Evolutionary conservation across 1,140 invertebrate species (phyloP).

Genomic region (Temnothorax longispinosus): DNA sequence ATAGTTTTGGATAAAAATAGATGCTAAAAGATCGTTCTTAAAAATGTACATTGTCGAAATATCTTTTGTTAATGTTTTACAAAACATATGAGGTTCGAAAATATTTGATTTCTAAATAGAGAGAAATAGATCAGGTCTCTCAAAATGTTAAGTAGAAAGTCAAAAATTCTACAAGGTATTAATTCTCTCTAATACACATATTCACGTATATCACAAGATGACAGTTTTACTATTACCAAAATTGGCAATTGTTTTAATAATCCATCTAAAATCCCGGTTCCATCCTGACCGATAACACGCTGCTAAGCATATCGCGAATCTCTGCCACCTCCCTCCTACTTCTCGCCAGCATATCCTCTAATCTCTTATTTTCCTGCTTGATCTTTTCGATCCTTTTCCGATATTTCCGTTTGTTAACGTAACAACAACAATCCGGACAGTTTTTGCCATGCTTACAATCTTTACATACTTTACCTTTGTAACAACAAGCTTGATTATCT

Average conservation of each 20-base stretch:
- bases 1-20: slow-evolving; percentile 14
- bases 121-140: not conserved
- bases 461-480: slow-evolving; percentile 41
- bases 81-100: slow-evolving; percentile 26
- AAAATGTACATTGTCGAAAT: slow-evolving; percentile 34
- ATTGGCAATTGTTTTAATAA: not conserved
- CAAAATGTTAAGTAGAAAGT: slow-evolving; percentile 18
- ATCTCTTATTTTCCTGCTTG: slow-evolving; percentile 76
- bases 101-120: slow-evolving; percentile 47
- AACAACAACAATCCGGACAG: slow-evolving; percentile 66
- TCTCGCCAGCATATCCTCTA: slow-evolving; percentile 75
- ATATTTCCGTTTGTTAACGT: slow-evolving; percentile 68
- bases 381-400: slow-evolving; percentile 78
- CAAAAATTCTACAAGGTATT: slow-evolving; percentile 7
- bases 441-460: slow-evolving; percentile 53
- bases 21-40: not conserved
- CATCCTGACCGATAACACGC: slow-evolving; percentile 80
- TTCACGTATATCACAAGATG: slow-evolving; percentile 26
- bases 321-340: slow-evolving; percentile 78
- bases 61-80: not conserved
- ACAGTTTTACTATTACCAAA: slow-evolving; percentile 30
- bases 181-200: slow-evolving; percentile 15
- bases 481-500: slow-evolving; percentile 23
- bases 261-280: slow-evolving; percentile 78
- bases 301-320: slow-evolving; percentile 78